phyloP scores from a whole-genome alignment of 2,113 vertebrate genomes.

The Trematocara macrostoma region DNA sequence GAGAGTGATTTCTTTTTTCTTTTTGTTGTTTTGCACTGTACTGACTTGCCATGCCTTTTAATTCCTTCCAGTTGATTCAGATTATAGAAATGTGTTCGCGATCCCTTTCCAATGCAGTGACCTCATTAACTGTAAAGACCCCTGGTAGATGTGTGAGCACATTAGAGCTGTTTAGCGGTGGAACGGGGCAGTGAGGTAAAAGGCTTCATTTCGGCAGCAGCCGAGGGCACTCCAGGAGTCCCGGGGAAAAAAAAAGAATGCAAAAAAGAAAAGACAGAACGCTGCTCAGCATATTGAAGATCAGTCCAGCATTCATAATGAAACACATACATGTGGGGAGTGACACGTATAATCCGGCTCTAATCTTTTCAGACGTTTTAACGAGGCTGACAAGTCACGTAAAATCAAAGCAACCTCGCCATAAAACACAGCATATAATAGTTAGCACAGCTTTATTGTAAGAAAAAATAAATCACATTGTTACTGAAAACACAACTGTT shows the following conservation, averaged over 20 bases:
- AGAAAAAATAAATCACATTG: slow-evolving; percentile 38
- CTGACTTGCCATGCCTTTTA: background rate
- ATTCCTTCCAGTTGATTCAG: slow-evolving; percentile 43
- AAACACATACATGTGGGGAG: slow-evolving; percentile 41
- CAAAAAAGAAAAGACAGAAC: background rate
- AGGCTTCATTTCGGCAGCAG: slow-evolving; percentile 31
- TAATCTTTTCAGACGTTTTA: slow-evolving; percentile 65
- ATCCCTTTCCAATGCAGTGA: slow-evolving; percentile 44
- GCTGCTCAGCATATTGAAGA: background rate
- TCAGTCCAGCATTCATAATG: slow-evolving; percentile 33
- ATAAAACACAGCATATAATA: slow-evolving; percentile 53
- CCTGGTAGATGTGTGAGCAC: slow-evolving; percentile 38
- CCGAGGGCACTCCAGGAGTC: slow-evolving; percentile 44
- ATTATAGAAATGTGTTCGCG: slow-evolving; percentile 31
- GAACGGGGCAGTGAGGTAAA: slow-evolving; percentile 11
- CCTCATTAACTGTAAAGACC: slow-evolving; percentile 60
- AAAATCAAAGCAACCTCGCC: slow-evolving; percentile 60
- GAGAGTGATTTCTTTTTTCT: background rate
- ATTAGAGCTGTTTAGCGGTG: slow-evolving; percentile 36
- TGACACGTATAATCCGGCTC: slow-evolving; percentile 44
- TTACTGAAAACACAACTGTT: slow-evolving; percentile 48
- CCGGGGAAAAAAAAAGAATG: background rate
- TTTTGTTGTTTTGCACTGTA: background rate
- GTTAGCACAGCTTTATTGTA: slow-evolving; percentile 43
- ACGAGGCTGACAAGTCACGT: slow-evolving; percentile 60